These are phyloP conservation scores for Rhagium mordax DNA, from an alignment of 2,888 invertebrate genomes.

Conservation along the genomic window DNA sequence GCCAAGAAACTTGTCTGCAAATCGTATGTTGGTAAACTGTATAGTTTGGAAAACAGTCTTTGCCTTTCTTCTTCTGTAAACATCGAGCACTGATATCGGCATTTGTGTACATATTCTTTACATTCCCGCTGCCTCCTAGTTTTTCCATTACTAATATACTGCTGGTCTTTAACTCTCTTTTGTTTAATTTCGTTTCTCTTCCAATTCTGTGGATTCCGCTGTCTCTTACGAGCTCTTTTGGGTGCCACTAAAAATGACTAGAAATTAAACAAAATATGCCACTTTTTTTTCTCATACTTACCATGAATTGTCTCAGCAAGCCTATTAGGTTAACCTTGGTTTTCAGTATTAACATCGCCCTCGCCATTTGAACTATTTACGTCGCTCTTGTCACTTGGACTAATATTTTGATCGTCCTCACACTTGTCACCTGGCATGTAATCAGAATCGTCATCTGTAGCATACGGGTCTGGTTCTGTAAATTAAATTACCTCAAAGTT, in stretches of 20 bases:
- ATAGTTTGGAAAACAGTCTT: background rate
- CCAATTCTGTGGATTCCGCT: background rate
- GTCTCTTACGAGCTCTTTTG: conserved; percentile 1
- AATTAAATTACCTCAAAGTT: background rate
- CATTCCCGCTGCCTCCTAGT: background rate
- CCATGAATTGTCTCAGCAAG: no score
- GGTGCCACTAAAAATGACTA: no score
- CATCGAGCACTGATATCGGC: background rate
- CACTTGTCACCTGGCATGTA: background rate
- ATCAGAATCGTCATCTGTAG: conserved; percentile 1
- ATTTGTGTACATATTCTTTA: background rate
- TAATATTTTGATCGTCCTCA: background rate
- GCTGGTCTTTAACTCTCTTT: conserved; percentile 5
- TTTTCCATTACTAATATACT: background rate
- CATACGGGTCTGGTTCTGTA: background rate
- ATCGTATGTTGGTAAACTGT: background rate
- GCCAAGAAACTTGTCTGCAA: background rate
- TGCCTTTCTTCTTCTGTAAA: background rate
- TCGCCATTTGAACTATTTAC: no score
- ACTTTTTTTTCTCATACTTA: no score
- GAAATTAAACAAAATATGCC: no score
- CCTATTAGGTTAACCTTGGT: no score
- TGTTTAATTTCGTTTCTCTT: background rate
- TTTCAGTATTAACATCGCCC: no score
- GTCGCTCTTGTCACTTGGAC: background rate